A percentile compares a stretch with the other conserved stretches of the same genome.
Conservation (phyloP, 1,140 invertebrate species). For the Scaptodrosophila lebanonensis region DNA sequence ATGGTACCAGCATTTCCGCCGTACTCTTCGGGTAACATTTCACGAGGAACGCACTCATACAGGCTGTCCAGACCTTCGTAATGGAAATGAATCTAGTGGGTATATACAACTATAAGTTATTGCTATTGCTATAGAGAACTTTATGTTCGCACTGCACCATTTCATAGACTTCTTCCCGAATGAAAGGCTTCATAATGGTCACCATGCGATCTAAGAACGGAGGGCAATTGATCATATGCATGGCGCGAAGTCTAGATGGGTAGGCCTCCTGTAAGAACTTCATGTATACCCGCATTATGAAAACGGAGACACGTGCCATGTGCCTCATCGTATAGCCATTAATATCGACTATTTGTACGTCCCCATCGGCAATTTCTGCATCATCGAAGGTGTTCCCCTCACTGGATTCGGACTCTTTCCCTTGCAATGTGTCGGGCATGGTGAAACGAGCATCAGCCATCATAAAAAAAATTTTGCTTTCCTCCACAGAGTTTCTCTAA, state of each 20-base stretch:
- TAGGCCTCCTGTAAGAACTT: slow-evolving; percentile 82
- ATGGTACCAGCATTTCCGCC: slow-evolving; percentile 81
- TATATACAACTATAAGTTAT: neutral
- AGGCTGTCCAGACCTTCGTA: slow-evolving; percentile 81
- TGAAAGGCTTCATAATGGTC: slow-evolving; percentile 81
- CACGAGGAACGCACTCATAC: slow-evolving; percentile 80
- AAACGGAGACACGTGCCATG: slow-evolving; percentile 81
- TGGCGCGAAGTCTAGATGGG: slow-evolving; percentile 84
- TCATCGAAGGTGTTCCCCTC: neutral
- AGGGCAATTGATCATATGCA: slow-evolving; percentile 84
- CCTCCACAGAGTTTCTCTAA: slow-evolving; percentile 81
- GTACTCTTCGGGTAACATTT: slow-evolving; percentile 82
- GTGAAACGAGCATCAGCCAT: slow-evolving; percentile 82
- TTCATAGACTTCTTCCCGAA: slow-evolving; percentile 80
- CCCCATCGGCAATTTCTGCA: slow-evolving; percentile 78
- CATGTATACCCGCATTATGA: slow-evolving; percentile 77
- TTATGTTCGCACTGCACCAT: slow-evolving; percentile 27
- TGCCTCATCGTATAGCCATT: slow-evolving; percentile 81
- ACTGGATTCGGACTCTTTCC: neutral
- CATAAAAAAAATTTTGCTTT: slow-evolving; percentile 83
- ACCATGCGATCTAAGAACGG: slow-evolving; percentile 81
- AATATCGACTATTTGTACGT: slow-evolving; percentile 84
- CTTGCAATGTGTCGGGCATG: slow-evolving; percentile 51
- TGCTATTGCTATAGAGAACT: neutral
- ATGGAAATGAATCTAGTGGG: slow-evolving; percentile 80